phyloP scores from a whole-genome alignment of 2,888 invertebrate genomes.

The Vannuccia rotundouncinata region DNA sequence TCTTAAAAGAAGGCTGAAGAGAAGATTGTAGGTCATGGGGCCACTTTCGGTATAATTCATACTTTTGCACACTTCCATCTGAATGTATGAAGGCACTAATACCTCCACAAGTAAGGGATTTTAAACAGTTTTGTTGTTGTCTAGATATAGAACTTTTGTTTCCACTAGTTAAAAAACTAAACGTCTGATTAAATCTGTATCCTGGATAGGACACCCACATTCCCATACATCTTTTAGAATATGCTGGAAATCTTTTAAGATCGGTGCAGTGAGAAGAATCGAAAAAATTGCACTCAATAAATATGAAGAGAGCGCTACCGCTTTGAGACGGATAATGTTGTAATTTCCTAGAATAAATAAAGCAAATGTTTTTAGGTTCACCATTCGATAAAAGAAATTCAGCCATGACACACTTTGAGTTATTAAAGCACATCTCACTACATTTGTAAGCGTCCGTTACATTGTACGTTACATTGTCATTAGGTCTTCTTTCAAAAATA shows the following conservation, averaged over 20 bases:
- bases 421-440: not conserved
- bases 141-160: not conserved
- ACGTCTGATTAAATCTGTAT: too few species aligned
- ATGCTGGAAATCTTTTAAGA: not conserved
- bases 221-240: not conserved
- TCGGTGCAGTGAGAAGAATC: not conserved
- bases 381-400: not conserved
- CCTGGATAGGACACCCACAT: not conserved
- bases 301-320: not conserved
- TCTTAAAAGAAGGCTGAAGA: not conserved
- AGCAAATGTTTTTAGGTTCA: not conserved
- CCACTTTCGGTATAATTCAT: not conserved
- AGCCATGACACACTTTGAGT: not conserved
- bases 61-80: not conserved
- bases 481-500: not conserved
- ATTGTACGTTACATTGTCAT: not conserved
- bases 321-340: not conserved
- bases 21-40: not conserved
- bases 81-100: not conserved
- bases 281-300: not conserved
- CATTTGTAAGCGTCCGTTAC: not conserved
- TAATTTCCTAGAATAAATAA: not conserved
- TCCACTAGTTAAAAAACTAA: too few species aligned
- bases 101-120: not conserved
- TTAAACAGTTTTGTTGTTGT: not conserved